These are phyloP conservation scores for Lamellibrachia columna DNA, from an alignment of 2,888 invertebrate genomes.

Conservation along the genomic window DNA sequence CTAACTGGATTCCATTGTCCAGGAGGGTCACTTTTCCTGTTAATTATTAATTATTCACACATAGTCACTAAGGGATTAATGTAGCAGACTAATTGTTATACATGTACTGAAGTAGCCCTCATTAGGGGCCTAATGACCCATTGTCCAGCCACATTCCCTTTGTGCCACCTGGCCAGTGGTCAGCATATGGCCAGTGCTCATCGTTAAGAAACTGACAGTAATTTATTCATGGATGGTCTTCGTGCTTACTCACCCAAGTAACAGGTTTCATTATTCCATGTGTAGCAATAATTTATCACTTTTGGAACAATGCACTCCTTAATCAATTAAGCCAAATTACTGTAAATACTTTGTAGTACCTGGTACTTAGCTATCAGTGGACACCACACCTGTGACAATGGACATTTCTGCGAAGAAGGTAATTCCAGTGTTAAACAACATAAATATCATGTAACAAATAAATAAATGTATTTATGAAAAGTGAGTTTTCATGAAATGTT, in stretches of 20 bases:
- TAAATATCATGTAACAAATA: background rate
- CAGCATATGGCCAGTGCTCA: background rate
- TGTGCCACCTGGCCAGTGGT: background rate
- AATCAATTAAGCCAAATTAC: background rate
- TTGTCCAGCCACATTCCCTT: background rate
- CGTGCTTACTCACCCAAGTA: background rate
- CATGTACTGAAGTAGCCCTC: background rate
- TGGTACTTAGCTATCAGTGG: background rate
- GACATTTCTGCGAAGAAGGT: background rate
- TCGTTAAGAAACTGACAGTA: slow-evolving; percentile 4
- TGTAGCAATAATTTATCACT: background rate
- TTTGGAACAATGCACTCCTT: background rate
- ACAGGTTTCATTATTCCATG: background rate
- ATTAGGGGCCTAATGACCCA: slow-evolving; percentile 16
- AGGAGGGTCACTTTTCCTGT: background rate
- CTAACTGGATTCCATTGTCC: background rate
- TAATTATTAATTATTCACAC: background rate
- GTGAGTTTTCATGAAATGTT: too few relatives aligned
- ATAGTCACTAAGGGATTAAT: background rate
- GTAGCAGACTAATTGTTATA: background rate
- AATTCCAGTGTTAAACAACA: background rate
- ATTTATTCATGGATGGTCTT: background rate
- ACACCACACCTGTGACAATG: background rate
- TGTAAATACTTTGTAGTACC: background rate
- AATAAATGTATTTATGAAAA: too few relatives aligned